A percentile compares a stretch with the other conserved stretches of the same genome.
phyloP scores from a whole-genome alignment of 1,140 invertebrate genomes.

The Trichonephila inaurata region DNA sequence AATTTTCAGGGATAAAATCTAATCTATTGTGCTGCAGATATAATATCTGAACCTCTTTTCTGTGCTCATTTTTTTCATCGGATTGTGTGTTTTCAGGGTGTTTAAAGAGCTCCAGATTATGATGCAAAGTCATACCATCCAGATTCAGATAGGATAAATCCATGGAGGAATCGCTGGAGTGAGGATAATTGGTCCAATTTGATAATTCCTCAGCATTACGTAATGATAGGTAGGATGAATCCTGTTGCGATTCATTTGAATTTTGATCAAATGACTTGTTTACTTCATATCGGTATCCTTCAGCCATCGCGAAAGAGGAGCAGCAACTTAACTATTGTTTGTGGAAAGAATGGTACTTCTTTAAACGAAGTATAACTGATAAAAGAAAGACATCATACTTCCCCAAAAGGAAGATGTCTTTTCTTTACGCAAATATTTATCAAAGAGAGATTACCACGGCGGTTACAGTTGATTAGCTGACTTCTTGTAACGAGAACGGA shows the following conservation, averaged over 20 bases:
- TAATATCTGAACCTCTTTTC: background rate
- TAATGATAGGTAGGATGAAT: background rate
- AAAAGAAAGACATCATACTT: conserved; percentile 29
- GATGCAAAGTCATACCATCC: conserved; percentile 59
- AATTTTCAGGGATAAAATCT: conserved; percentile 79
- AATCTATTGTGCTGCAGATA: conserved; percentile 79
- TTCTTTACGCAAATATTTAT: background rate
- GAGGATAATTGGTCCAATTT: conserved; percentile 62
- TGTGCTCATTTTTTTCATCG: background rate
- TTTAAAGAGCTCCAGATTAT: conserved; percentile 57
- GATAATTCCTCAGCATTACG: conserved; percentile 46
- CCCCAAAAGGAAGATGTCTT: background rate
- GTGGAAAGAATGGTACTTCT: background rate
- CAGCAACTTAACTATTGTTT: background rate
- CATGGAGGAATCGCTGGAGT: conserved; percentile 22
- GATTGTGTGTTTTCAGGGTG: background rate
- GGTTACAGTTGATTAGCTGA: background rate
- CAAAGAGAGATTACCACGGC: conserved; percentile 2
- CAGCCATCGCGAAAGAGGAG: background rate
- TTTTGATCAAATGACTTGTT: background rate
- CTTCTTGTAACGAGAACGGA: too few species aligned
- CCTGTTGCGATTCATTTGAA: background rate
- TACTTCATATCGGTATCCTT: conserved; percentile 10
- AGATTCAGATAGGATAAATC: conserved; percentile 72
- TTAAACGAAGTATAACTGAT: conserved; percentile 4